Evolutionary conservation across 2,797 vertebrate genomes (phyloP).

Genomic region (Echeneis naucrates): DNA sequence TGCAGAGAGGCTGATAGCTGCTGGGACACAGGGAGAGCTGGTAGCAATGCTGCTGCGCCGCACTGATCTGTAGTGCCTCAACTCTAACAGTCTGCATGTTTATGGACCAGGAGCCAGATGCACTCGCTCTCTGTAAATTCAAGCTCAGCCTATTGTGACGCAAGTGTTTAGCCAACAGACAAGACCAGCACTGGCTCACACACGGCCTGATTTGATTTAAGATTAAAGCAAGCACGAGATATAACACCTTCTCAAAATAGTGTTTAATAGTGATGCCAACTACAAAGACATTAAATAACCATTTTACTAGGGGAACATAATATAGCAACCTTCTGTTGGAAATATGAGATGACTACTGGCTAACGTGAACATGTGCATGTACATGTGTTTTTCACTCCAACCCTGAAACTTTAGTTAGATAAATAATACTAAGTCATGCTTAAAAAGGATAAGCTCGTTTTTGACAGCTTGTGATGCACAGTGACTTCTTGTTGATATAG

Average conservation of each 20-base stretch:
- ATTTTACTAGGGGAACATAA: background rate
- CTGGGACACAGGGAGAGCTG: slow-evolving; percentile 74
- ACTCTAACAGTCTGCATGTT: slow-evolving; percentile 23
- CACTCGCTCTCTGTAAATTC: slow-evolving; percentile 1
- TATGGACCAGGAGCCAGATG: slow-evolving; percentile 22
- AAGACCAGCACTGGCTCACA: background rate
- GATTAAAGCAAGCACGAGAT: background rate
- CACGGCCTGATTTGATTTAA: background rate
- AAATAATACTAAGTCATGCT: background rate
- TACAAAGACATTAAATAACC: background rate
- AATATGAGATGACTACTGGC: background rate
- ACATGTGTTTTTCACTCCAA: background rate
- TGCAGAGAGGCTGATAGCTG: slow-evolving; percentile 74
- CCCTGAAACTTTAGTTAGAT: background rate
- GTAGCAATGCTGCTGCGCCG: slow-evolving; percentile 64
- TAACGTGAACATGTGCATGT: background rate
- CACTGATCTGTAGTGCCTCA: slow-evolving; percentile 49
- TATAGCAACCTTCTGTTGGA: too few species aligned
- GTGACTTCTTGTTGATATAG: background rate
- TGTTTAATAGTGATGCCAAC: background rate
- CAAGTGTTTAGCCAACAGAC: background rate
- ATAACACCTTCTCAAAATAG: background rate
- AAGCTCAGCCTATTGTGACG: background rate
- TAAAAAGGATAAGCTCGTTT: background rate
- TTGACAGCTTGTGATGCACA: slow-evolving; percentile 1